A percentile compares a stretch with the other conserved stretches of the same genome.
Evolutionary conservation across 2,797 vertebrate genomes (phyloP).

Genomic region (Spheniscus humboldti): DNA sequence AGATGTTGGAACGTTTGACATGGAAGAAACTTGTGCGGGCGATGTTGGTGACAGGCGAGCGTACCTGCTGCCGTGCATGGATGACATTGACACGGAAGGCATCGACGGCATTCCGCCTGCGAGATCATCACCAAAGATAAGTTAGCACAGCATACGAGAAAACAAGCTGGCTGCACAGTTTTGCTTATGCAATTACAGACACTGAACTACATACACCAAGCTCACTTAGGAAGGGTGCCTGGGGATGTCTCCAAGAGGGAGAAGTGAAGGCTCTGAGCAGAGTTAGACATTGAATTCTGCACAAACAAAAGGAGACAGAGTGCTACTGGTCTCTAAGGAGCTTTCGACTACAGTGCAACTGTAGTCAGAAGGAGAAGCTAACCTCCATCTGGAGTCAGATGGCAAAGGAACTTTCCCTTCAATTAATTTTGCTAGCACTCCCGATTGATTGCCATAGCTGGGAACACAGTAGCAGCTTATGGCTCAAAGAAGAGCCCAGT

Average conservation of each 20-base stretch:
- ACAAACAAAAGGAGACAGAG: neutral
- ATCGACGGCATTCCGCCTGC: conserved; percentile 94
- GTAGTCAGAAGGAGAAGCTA: neutral
- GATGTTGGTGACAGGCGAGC: conserved; percentile 98
- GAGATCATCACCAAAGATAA: neutral
- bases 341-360: neutral
- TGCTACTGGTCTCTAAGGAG: neutral
- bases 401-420: neutral
- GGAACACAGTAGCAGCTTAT: neutral
- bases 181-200: neutral
- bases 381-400: neutral
- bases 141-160: accelerated
- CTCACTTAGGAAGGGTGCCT: neutral
- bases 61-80: conserved; percentile 97
- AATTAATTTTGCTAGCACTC: neutral
- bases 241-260: neutral
- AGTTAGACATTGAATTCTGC: neutral
- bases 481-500: neutral
- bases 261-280: conserved; percentile 20
- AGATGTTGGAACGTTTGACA: conserved; percentile 98
- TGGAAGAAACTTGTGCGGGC: conserved; percentile 99
- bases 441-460: neutral
- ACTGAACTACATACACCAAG: neutral
- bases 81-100: conserved; percentile 99
- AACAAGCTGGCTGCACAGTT: neutral